Percentiles rank a stretch among this genome's conserved stretches.
These are phyloP conservation scores for Coecobrya sp. DNA, from an alignment of 2,888 invertebrate genomes.

Conservation along the genomic window DNA sequence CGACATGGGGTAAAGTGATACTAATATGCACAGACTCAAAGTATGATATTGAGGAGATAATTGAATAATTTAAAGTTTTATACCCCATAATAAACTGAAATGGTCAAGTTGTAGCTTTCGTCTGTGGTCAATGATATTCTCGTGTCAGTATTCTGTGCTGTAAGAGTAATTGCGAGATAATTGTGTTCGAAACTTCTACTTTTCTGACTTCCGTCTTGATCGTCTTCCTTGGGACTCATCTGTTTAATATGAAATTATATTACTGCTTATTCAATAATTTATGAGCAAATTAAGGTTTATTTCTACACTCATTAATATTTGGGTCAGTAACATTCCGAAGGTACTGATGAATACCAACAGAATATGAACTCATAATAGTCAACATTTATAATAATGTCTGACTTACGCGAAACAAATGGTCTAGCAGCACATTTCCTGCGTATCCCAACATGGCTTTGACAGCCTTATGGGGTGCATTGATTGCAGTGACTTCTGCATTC, in stretches of 20 bases:
- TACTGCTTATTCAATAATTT: not conserved
- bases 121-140: conserved; percentile 84
- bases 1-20: not conserved
- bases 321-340: conserved; percentile 25
- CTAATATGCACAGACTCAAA: not conserved
- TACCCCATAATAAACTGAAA: conserved; percentile 83
- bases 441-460: conserved; percentile 86
- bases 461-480: conserved; percentile 84
- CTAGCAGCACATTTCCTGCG: conserved; percentile 86
- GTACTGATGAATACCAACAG: not conserved
- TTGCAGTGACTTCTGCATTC: conserved; percentile 85
- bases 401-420: conserved; percentile 85
- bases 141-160: conserved; percentile 82
- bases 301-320: conserved; percentile 26
- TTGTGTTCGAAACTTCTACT: conserved; percentile 84
- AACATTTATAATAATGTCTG: not conserved
- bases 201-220: conserved; percentile 81
- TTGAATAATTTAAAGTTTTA: not conserved
- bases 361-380: not conserved
- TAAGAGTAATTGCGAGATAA: conserved; percentile 83
- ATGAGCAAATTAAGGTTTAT: not conserved
- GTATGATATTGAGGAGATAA: not conserved
- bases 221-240: conserved; percentile 86
- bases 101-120: conserved; percentile 84
- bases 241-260: conserved; percentile 44